phyloP scores from a whole-genome alignment of 2,113 vertebrate genomes.

The Callithrix jacchus region DNA sequence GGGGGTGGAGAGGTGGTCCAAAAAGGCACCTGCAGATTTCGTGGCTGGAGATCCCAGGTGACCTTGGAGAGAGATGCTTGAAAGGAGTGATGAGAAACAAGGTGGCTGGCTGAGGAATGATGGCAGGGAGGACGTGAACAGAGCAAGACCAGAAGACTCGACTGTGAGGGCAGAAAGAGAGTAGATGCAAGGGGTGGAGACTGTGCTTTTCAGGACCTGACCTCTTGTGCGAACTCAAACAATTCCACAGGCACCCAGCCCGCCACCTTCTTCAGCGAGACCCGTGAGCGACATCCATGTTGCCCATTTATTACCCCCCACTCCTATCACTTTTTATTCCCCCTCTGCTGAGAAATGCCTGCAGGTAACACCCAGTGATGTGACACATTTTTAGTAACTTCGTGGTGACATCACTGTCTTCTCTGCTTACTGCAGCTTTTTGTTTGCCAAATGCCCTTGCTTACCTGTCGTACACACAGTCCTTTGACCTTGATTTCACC shows the following conservation, averaged over 20 bases:
- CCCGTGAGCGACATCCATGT: background rate
- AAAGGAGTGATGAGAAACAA: background rate
- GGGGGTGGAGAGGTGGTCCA: background rate
- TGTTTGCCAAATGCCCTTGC: background rate
- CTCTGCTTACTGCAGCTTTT: background rate
- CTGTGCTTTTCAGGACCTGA: background rate
- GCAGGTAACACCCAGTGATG: background rate
- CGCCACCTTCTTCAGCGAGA: background rate
- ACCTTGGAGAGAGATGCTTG: background rate
- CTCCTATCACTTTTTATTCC: background rate
- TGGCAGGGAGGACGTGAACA: fast-evolving
- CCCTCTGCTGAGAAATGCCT: background rate
- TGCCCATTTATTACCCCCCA: background rate
- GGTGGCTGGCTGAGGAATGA: background rate
- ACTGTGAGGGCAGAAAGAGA: background rate
- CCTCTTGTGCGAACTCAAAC: background rate
- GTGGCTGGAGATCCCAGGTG: background rate
- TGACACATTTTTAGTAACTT: background rate
- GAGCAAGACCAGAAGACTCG: background rate
- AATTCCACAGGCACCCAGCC: background rate
- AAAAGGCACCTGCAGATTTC: background rate
- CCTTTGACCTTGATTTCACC: background rate
- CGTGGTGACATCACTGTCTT: background rate
- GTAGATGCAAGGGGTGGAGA: background rate
- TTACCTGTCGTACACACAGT: background rate